Evolutionary conservation across 2,888 invertebrate species (phyloP).

Genomic region (Tetheella fluctuosa): DNA sequence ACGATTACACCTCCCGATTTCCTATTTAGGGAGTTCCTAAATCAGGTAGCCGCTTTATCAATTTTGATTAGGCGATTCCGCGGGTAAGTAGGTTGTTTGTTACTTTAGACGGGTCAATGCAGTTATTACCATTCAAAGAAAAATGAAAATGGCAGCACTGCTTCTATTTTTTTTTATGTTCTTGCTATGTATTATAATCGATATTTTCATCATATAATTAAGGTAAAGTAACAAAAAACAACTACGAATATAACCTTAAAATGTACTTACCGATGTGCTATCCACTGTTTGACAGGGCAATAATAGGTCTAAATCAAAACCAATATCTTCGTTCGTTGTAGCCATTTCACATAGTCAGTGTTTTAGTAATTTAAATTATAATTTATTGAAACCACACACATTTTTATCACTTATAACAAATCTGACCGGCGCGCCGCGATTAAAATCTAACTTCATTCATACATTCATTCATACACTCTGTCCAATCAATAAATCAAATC

Average conservation of each 20-base stretch:
- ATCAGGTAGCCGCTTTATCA: no score
- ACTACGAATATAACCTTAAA: constrained; percentile 38
- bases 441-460: no score
- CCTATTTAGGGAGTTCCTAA: no score
- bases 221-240: neutral
- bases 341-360: constrained; percentile 31
- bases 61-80: no score
- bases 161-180: neutral
- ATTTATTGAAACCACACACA: constrained; percentile 17
- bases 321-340: constrained; percentile 41
- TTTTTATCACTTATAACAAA: constrained; percentile 14
- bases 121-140: neutral
- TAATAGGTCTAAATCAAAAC: constrained; percentile 63
- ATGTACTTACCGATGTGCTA: constrained; percentile 53
- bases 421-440: no score
- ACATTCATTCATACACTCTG: no score
- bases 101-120: no score
- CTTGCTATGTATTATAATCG: neutral
- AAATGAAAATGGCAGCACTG: neutral
- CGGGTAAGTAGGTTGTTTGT: no score
- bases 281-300: constrained; percentile 48
- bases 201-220: neutral
- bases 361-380: constrained; percentile 8
- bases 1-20: no score
- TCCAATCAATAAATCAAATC: no score